phyloP scores from a whole-genome alignment of 2,113 vertebrate species.

The Dasyurus viverrinus region DNA sequence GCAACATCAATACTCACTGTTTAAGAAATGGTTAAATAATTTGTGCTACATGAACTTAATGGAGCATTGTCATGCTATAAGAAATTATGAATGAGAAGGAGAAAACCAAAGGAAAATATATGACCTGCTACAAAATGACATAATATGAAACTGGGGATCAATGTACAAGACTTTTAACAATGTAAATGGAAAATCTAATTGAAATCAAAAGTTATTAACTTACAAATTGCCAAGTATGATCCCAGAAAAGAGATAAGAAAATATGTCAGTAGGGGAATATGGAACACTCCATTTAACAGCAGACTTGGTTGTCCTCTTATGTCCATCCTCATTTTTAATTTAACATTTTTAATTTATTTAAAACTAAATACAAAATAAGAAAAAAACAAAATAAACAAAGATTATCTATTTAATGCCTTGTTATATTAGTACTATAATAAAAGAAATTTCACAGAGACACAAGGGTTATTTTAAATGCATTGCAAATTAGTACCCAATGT shows the following conservation, averaged over 20 bases:
- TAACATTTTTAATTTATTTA: too few species aligned
- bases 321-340: too few species aligned
- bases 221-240: not conserved
- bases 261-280: not conserved
- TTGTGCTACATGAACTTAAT: not conserved
- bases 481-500: not conserved
- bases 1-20: not conserved
- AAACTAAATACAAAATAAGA: too few species aligned
- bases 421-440: not conserved
- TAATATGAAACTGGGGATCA: not conserved
- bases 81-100: not conserved
- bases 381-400: not conserved
- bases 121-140: not conserved
- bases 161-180: not conserved
- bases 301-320: not conserved
- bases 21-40: not conserved
- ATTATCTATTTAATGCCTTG: not conserved
- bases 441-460: not conserved
- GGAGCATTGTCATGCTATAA: not conserved
- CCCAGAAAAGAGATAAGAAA: not conserved
- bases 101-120: not conserved
- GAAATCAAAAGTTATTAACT: not conserved
- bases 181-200: not conserved
- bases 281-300: not conserved
- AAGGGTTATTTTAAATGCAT: not conserved